A percentile compares a stretch with the other conserved stretches of the same genome.
Evolutionary conservation across 2,797 vertebrate genomes (phyloP).

Genomic region (Gymnothorax reevesii): DNA sequence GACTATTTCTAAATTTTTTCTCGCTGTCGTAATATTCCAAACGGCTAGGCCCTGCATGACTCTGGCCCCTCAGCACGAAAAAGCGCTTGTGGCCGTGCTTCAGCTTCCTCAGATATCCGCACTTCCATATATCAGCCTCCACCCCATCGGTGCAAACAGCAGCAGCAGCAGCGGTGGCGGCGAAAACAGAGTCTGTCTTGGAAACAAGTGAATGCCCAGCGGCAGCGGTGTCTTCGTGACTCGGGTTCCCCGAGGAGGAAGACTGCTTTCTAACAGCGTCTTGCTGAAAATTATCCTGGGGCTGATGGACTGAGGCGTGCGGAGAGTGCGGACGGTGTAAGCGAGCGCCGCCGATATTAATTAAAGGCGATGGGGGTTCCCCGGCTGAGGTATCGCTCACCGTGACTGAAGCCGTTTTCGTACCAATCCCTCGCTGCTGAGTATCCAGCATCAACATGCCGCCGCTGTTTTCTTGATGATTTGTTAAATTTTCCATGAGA

Average conservation of each 20-base stretch:
- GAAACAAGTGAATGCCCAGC: slow-evolving; percentile 62
- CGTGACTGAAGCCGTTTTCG: slow-evolving; percentile 54
- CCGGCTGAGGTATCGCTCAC: slow-evolving; percentile 65
- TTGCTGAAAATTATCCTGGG: slow-evolving; percentile 60
- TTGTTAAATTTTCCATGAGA: slow-evolving; percentile 74
- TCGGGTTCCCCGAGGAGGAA: slow-evolving; percentile 57
- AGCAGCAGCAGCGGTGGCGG: slow-evolving; percentile 42
- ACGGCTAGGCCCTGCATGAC: slow-evolving; percentile 85
- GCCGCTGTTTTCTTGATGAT: slow-evolving; percentile 71
- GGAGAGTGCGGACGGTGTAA: slow-evolving; percentile 72
- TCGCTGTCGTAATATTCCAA: slow-evolving; percentile 98
- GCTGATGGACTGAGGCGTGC: slow-evolving; percentile 59
- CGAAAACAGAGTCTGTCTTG: slow-evolving; percentile 48
- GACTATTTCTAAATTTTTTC: slow-evolving; percentile 93
- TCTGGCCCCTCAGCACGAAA: slow-evolving; percentile 89
- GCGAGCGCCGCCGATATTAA: slow-evolving; percentile 66
- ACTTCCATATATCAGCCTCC: slow-evolving; percentile 85
- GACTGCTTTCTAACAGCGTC: slow-evolving; percentile 66
- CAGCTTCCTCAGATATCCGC: slow-evolving; percentile 91
- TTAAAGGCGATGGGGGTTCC: slow-evolving; percentile 75
- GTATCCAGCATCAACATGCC: slow-evolving; percentile 73
- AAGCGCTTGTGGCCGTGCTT: slow-evolving; percentile 96
- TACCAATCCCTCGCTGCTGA: slow-evolving; percentile 67
- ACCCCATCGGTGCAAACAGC: slow-evolving; percentile 62
- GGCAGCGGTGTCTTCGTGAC: slow-evolving; percentile 62